A percentile compares a stretch with the other conserved stretches of the same genome.
These are phyloP conservation scores for Odontocerum albicorne DNA, from an alignment of 2,888 invertebrate species.

Conservation along the genomic window DNA sequence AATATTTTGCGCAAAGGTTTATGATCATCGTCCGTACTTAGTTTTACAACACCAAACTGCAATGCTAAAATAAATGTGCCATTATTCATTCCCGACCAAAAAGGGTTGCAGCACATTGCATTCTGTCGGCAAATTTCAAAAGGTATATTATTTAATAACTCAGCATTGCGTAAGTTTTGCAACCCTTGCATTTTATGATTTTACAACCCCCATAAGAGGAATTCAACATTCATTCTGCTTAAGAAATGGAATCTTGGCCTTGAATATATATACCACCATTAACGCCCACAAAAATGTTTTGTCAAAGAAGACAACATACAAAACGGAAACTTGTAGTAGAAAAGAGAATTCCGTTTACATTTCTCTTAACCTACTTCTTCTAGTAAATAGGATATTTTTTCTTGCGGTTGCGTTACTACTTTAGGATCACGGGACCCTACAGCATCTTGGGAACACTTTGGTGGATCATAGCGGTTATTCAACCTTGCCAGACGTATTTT, in stretches of 20 bases:
- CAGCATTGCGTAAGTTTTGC: slow-evolving; percentile 29
- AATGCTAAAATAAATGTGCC: slow-evolving; percentile 5
- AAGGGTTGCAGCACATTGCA: slow-evolving; percentile 23
- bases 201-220: slow-evolving; percentile 13
- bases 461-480: slow-evolving; percentile 31
- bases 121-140: slow-evolving; percentile 17
- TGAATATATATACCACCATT: slow-evolving; percentile 4
- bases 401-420: no score
- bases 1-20: slow-evolving; percentile 22
- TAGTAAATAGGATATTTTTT: no score
- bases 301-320: background rate
- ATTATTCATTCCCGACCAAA: slow-evolving; percentile 4
- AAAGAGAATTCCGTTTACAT: background rate
- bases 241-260: slow-evolving; percentile 12
- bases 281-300: background rate
- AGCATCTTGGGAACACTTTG: slow-evolving; percentile 4
- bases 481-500: slow-evolving; percentile 32
- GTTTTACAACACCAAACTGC: slow-evolving; percentile 9
- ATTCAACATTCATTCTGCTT: background rate
- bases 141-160: slow-evolving; percentile 13
- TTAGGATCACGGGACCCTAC: no score
- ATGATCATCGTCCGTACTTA: slow-evolving; percentile 13
- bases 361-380: no score
- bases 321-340: background rate
- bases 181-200: slow-evolving; percentile 29